Percentiles rank a stretch among this genome's conserved stretches.
Conservation (phyloP, 2,888 invertebrate species). For the Drepanosiphum platanoidis region DNA sequence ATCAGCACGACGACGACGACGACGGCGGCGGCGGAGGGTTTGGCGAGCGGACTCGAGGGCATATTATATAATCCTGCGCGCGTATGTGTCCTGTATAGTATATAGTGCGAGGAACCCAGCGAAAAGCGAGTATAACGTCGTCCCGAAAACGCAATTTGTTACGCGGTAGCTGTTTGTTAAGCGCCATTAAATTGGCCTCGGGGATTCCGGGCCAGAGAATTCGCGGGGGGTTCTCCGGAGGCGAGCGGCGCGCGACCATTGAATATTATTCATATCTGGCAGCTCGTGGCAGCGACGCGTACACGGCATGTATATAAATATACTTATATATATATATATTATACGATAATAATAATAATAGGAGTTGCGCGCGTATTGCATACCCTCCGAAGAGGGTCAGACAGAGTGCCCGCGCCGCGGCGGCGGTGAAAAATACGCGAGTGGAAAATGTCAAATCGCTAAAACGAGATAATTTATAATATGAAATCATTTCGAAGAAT, state of each 20-base stretch:
- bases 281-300: neutral
- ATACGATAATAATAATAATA: neutral
- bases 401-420: too few relatives aligned
- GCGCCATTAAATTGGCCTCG: constrained; percentile 59
- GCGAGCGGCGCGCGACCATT: constrained; percentile 18
- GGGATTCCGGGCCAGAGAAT: constrained; percentile 13
- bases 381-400: constrained; percentile 13
- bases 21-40: neutral
- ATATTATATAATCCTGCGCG: constrained; percentile 11
- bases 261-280: constrained; percentile 51
- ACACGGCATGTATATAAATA: neutral
- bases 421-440: constrained; percentile 10
- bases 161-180: constrained; percentile 48
- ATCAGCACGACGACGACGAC: neutral
- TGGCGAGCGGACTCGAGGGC: neutral
- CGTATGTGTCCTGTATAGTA: constrained; percentile 6
- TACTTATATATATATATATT: neutral
- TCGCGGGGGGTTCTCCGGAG: neutral
- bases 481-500: constrained; percentile 27
- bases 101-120: neutral
- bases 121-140: constrained; percentile 49
- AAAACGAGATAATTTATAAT: constrained; percentile 53
- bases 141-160: constrained; percentile 51
- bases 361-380: neutral
- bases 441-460: constrained; percentile 43